Evolutionary conservation across 2,113 vertebrate genomes (phyloP), one percentile per base, ranked within the genome.

Genomic region (Oryzias javanicus): DNA sequence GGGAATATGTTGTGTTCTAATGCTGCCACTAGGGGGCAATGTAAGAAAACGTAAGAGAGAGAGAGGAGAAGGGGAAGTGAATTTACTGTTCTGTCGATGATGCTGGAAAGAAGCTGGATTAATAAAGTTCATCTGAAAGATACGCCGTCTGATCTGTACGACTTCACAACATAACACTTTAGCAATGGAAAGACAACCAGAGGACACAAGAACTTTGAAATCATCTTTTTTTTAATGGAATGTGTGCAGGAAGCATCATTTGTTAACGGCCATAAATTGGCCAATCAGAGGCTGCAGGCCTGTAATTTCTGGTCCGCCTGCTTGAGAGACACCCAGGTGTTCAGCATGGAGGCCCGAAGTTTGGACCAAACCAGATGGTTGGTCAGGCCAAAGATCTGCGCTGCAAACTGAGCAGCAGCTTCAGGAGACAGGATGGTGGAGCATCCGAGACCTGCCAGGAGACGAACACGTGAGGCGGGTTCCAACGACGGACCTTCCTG

Each of bases 321-420:
- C 80, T 98, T 98, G 59, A 98, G 89, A 29, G 94, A 91, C 79
- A 97, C 91, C 96, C 97, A 99, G 2, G 93, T 97, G 86, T 98
- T 98, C 7, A 98, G 83, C 83, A 94, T 90, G 44, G 79, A 94
- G 13, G 95, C 93, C 58, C 94, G 90, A 57, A 98, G 91, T 65
- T 94, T 96, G 70, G 92, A 91, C 97, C 97, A 98, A 18, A 98
- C 87, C 81, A 97, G 87, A 64, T 98, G 97, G 81, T 97, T 86
- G 19, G 79, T 94, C 69, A 98, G 81, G 6, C 95, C 96, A 5
- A 99, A 93, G 78, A 98, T 94, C 88, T 99, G 97, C 22, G 96
- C 96, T 4, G 94, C 95, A 81, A 95, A 96, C 84, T 96, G 96
- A 44, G 94, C 97, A 1, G 93, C 93, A 18, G 93, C 94, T 52